These are phyloP conservation scores for Halictus quadricinctus DNA, from an alignment of 2,888 invertebrate species.

Conservation along the genomic window DNA sequence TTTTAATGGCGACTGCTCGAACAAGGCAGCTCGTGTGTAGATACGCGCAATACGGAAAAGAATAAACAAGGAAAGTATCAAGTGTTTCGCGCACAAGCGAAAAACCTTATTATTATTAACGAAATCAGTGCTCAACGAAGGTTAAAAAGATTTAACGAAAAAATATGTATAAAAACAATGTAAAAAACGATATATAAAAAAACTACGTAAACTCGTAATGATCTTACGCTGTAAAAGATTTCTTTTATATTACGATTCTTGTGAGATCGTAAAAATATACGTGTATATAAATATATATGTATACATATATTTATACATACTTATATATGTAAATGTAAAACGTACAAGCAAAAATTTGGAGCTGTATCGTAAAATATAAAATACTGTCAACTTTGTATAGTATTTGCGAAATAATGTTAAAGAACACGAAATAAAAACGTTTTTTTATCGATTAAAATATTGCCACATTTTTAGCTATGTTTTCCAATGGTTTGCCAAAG, in stretches of 20 bases:
- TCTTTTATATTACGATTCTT: slow-evolving; percentile 44
- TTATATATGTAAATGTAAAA: background rate
- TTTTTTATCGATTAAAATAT: slow-evolving; percentile 61
- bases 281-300: slow-evolving; percentile 41
- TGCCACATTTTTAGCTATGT: slow-evolving; percentile 57
- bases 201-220: slow-evolving; percentile 60
- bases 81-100: slow-evolving; percentile 50
- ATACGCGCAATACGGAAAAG: slow-evolving; percentile 30
- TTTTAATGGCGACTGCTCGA: slow-evolving; percentile 41
- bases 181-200: slow-evolving; percentile 67
- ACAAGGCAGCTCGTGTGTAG: slow-evolving; percentile 36
- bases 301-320: slow-evolving; percentile 38
- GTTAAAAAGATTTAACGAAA: slow-evolving; percentile 75
- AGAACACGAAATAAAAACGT: slow-evolving; percentile 56
- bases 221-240: slow-evolving; percentile 47
- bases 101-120: slow-evolving; percentile 67
- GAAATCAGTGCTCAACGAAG: slow-evolving; percentile 71
- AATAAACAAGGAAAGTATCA: slow-evolving; percentile 53
- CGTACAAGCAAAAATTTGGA: slow-evolving; percentile 66
- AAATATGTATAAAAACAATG: slow-evolving; percentile 74
- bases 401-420: slow-evolving; percentile 59
- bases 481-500: slow-evolving; percentile 26
- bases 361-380: slow-evolving; percentile 76
- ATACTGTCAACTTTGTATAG: slow-evolving; percentile 76
- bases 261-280: slow-evolving; percentile 54